Evolutionary conservation across 2,797 vertebrate genomes (phyloP).

Genomic region (Loriculus beryllinus): DNA sequence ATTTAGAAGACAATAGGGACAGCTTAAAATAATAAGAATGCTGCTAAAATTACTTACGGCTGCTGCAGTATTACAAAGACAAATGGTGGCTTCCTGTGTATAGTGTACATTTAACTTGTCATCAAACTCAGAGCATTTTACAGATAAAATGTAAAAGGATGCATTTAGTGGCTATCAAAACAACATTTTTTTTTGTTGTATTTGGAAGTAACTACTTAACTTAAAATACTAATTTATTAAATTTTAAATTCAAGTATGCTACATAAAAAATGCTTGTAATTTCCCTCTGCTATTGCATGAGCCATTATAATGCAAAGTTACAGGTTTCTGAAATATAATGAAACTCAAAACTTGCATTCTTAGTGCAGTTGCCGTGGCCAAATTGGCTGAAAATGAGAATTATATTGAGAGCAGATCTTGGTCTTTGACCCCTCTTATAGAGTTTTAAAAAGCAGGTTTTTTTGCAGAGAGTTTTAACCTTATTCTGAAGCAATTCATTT

Average conservation of each 20-base stretch:
- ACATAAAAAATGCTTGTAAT: constrained; percentile 58
- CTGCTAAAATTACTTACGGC: constrained; percentile 56
- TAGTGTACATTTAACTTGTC: constrained; percentile 70
- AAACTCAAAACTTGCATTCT: constrained; percentile 76
- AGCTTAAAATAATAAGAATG: constrained; percentile 74
- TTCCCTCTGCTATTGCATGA: constrained; percentile 58
- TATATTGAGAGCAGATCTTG: constrained; percentile 73
- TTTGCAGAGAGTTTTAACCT: constrained; percentile 72
- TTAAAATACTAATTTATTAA: constrained; percentile 68
- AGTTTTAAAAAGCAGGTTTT: constrained; percentile 71
- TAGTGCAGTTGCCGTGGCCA: constrained; percentile 67
- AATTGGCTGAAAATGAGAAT: constrained; percentile 77
- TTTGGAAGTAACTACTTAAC: constrained; percentile 63
- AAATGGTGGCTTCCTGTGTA: constrained; percentile 56
- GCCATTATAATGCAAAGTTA: constrained; percentile 76
- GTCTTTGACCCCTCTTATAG: constrained; percentile 75
- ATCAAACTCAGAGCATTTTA: constrained; percentile 63
- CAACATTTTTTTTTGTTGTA: constrained; percentile 57
- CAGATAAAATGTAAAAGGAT: constrained; percentile 68
- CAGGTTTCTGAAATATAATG: constrained; percentile 72
- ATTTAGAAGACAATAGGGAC: constrained; percentile 73
- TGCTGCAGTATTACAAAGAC: constrained; percentile 54
- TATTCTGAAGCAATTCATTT: constrained; percentile 63
- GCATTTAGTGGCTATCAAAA: constrained; percentile 55
- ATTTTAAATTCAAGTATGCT: constrained; percentile 72